These are phyloP conservation scores for Enoplosus armatus DNA, from an alignment of 2,797 vertebrate genomes.

Conservation along the genomic window DNA sequence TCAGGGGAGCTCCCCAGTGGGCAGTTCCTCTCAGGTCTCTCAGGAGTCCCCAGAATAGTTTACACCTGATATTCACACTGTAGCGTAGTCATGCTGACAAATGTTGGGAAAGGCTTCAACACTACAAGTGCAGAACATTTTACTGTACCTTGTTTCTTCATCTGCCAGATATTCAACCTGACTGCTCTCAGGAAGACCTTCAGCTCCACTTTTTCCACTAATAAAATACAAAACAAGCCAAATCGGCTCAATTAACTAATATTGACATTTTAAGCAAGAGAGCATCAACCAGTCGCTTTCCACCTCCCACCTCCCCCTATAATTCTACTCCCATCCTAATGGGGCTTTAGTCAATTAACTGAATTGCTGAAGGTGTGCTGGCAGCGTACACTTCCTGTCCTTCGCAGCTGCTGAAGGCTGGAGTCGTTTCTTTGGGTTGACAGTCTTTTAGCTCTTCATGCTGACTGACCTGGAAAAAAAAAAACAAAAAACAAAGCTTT, in stretches of 20 bases:
- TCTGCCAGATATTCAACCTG: not conserved
- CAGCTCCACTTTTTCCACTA: conserved; percentile 17
- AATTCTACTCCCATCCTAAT: not conserved
- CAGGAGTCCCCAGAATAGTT: too few relatives aligned
- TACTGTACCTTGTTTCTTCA: conserved; percentile 35
- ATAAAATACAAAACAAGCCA: not conserved
- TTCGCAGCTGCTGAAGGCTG: not conserved
- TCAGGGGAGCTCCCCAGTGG: too few relatives aligned
- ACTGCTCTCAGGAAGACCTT: not conserved
- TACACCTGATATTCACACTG: not conserved
- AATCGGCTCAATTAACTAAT: not conserved
- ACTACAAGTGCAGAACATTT: not conserved
- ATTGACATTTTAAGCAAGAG: not conserved
- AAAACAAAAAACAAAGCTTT: not conserved
- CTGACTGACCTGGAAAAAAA: conserved; percentile 22
- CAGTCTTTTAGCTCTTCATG: conserved; percentile 10
- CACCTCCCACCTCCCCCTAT: not conserved
- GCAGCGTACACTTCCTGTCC: conserved; percentile 25
- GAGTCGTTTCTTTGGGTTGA: conserved; percentile 2
- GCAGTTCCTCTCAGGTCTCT: too few relatives aligned
- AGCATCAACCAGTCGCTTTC: too few relatives aligned
- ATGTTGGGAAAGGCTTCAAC: not conserved
- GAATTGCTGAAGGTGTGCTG: not conserved
- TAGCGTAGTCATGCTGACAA: not conserved
- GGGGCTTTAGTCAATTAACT: not conserved